Evolutionary conservation across 2,888 invertebrate genomes (phyloP).

Genomic region (Melanargia galathea): DNA sequence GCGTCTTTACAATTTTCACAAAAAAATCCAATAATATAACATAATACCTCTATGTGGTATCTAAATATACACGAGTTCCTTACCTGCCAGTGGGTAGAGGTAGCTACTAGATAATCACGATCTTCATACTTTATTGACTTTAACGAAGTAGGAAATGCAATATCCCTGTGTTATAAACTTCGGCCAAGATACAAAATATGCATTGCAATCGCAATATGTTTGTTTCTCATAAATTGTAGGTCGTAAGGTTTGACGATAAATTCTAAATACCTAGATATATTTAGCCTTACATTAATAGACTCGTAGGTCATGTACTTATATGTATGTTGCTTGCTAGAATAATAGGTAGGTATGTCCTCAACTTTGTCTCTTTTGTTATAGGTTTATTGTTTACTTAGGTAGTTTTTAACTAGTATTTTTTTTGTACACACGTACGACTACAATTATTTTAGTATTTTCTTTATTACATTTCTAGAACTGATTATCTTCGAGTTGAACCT

Average conservation of each 20-base stretch:
- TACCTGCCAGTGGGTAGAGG: too few species aligned
- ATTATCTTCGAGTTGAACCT: too few species aligned
- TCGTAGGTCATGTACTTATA: conserved; percentile 12
- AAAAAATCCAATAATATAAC: too few species aligned
- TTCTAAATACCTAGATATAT: conserved; percentile 25
- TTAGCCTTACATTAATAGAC: conserved; percentile 28
- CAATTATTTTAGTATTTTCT: background rate
- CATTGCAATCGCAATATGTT: conserved; percentile 31
- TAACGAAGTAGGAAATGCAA: conserved; percentile 22
- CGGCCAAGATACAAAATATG: conserved; percentile 18
- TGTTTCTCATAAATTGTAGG: conserved; percentile 28
- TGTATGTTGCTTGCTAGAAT: background rate
- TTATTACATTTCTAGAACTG: too few species aligned
- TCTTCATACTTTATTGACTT: conserved; percentile 11
- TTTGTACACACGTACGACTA: conserved; percentile 43
- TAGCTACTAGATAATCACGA: too few species aligned
- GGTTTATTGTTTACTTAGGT: too few species aligned
- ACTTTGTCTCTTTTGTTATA: background rate
- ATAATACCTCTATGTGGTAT: too few species aligned
- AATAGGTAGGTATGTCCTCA: background rate
- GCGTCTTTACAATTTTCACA: too few species aligned
- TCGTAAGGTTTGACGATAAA: conserved; percentile 35
- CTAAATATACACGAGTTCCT: too few species aligned
- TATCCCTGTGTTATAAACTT: conserved; percentile 21
- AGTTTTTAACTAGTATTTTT: too few species aligned